phyloP scores from a whole-genome alignment of 2,888 invertebrate genomes.

The Aphelenchoides bicaudatus region DNA sequence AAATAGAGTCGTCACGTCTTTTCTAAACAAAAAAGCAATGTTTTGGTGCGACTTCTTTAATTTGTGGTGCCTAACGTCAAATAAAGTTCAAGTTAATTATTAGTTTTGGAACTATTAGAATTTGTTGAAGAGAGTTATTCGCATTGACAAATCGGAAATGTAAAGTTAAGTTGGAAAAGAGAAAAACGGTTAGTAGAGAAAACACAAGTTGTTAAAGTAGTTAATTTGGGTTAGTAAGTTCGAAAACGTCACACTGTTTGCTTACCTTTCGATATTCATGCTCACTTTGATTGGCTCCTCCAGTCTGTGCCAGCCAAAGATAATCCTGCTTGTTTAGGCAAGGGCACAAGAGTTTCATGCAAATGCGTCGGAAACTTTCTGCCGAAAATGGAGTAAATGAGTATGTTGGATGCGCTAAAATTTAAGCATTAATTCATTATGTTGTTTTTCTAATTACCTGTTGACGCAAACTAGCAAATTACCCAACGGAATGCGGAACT shows the following conservation, averaged over 20 bases:
- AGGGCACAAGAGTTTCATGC: slow-evolving; percentile 49
- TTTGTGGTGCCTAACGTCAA: too few relatives aligned
- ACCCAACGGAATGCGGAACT: slow-evolving; percentile 46
- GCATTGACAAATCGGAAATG: too few relatives aligned
- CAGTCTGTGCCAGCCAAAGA: slow-evolving; percentile 27
- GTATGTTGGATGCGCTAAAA: slow-evolving; percentile 57
- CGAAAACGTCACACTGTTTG: slow-evolving; percentile 4
- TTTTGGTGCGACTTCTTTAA: too few relatives aligned
- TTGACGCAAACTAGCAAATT: slow-evolving; percentile 57
- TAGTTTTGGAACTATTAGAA: too few relatives aligned
- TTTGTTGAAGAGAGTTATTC: too few relatives aligned
- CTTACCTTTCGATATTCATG: slow-evolving; percentile 24
- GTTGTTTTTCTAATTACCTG: slow-evolving; percentile 36
- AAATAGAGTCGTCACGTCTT: too few relatives aligned
- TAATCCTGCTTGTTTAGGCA: slow-evolving; percentile 28
- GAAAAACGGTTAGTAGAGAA: too few relatives aligned
- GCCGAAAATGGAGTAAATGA: slow-evolving; percentile 58
- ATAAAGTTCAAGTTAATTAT: too few relatives aligned
- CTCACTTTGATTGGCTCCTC: slow-evolving; percentile 25
- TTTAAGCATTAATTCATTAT: slow-evolving; percentile 4
- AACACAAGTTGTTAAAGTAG: too few relatives aligned
- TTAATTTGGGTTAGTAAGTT: too few relatives aligned
- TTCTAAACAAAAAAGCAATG: too few relatives aligned
- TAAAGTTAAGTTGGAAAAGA: too few relatives aligned
- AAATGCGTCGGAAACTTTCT: slow-evolving; percentile 53